Evolutionary conservation across 2,113 vertebrate species (phyloP).

Genomic region (Pygoscelis antarcticus): DNA sequence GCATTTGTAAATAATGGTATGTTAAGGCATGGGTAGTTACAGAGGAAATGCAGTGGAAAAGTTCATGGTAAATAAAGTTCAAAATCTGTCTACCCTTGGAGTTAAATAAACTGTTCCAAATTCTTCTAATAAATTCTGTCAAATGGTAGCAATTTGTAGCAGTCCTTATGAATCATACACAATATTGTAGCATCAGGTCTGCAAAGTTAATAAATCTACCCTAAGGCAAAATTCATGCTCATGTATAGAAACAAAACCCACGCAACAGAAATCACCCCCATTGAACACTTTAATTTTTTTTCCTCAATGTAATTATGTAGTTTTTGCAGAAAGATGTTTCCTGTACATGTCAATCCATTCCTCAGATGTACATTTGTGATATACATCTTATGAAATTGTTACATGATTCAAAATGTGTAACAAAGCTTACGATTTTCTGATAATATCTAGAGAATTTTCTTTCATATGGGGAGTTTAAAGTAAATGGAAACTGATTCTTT

Average conservation of each 20-base stretch:
- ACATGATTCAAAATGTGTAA: neutral
- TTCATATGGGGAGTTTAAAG: neutral
- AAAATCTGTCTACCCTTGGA: neutral
- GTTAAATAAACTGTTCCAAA: neutral
- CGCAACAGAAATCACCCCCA: neutral
- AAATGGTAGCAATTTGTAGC: neutral
- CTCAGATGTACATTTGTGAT: neutral
- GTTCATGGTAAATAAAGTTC: neutral
- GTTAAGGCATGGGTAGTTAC: neutral
- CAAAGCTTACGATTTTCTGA: neutral
- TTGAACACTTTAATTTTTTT: neutral
- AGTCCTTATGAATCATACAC: neutral
- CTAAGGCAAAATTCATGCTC: neutral
- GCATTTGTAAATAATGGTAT: neutral
- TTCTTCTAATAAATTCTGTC: neutral
- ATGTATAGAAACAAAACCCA: neutral
- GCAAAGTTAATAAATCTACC: neutral
- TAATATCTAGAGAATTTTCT: neutral
- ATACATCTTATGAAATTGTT: neutral
- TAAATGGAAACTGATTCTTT: neutral
- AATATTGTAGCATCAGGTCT: neutral
- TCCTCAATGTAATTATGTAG: accelerated
- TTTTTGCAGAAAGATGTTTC: neutral
- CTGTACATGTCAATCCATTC: neutral
- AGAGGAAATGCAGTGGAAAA: neutral